phyloP scores from a whole-genome alignment of 2,888 invertebrate species.

The Anorthoa munda region DNA sequence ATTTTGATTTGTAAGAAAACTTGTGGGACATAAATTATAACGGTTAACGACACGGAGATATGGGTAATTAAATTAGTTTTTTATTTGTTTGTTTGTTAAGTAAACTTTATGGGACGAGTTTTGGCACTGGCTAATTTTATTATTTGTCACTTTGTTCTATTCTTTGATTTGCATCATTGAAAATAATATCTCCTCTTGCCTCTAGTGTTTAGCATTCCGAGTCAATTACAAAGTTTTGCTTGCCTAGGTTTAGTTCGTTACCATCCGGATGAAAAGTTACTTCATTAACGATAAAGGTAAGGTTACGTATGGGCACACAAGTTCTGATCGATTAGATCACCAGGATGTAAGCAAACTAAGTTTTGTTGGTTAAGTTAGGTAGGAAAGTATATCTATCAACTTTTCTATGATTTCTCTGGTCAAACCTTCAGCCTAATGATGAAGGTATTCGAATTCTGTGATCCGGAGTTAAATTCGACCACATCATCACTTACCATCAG shows the following conservation, averaged over 20 bases:
- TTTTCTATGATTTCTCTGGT: not conserved
- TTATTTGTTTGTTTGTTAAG: constrained; percentile 28
- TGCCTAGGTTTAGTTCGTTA: not conserved
- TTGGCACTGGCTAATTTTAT: not conserved
- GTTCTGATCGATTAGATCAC: not conserved
- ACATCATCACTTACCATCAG: too few relatives aligned
- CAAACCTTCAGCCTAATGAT: not conserved
- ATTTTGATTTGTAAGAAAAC: constrained; percentile 42
- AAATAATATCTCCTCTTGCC: not conserved
- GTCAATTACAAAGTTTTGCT: not conserved
- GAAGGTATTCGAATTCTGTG: too few relatives aligned
- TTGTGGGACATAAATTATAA: constrained; percentile 41
- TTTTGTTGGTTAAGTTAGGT: not conserved
- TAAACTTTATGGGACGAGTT: constrained; percentile 5
- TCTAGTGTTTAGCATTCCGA: not conserved
- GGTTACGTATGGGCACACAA: not conserved
- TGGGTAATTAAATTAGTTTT: constrained; percentile 33
- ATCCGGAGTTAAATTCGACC: too few relatives aligned
- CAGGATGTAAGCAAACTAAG: constrained; percentile 9
- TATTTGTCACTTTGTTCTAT: not conserved
- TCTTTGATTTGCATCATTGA: not conserved
- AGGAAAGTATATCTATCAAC: not conserved
- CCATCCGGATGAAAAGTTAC: not conserved
- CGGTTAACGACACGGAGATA: constrained; percentile 43
- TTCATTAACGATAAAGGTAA: not conserved